These are phyloP conservation scores for Oedothorax gibbosus DNA, from an alignment of 1,140 invertebrate genomes.

Conservation along the genomic window DNA sequence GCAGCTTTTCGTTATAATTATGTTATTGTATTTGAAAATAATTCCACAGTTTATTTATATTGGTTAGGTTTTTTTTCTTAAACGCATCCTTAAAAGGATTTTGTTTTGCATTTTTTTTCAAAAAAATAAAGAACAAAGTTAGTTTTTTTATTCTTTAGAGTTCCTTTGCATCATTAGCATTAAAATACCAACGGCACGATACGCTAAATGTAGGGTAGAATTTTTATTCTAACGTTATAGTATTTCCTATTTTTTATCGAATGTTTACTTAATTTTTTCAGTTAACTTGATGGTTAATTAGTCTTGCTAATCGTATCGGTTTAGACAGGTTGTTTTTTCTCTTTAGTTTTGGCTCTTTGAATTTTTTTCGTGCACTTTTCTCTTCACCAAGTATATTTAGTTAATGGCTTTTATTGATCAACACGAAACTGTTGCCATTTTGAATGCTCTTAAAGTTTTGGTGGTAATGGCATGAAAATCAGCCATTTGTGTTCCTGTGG, in stretches of 20 bases:
- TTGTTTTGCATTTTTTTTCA: not conserved
- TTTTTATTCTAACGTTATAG: slow-evolving; percentile 49
- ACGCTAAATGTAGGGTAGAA: not conserved
- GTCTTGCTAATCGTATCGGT: slow-evolving; percentile 56
- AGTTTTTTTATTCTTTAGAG: not conserved
- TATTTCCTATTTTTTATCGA: slow-evolving; percentile 25
- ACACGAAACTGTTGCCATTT: slow-evolving; percentile 17
- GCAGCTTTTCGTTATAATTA: no score
- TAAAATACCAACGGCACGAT: slow-evolving; percentile 12
- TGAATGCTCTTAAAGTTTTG: slow-evolving; percentile 7
- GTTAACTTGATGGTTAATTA: slow-evolving; percentile 50
- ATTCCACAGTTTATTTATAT: no score
- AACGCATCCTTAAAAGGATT: no score
- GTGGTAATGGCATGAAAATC: slow-evolving; percentile 39
- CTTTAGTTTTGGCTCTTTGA: not conserved
- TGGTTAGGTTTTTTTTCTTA: no score
- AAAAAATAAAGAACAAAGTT: not conserved
- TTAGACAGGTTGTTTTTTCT: slow-evolving; percentile 51
- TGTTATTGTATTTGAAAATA: no score
- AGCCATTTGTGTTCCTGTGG: not conserved
- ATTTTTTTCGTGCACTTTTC: slow-evolving; percentile 8
- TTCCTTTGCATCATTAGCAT: slow-evolving; percentile 46
- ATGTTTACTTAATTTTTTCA: slow-evolving; percentile 21
- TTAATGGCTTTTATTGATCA: slow-evolving; percentile 50
- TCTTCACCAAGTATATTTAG: slow-evolving; percentile 37